Base-by-base conservation (phyloP, 1,140 invertebrate species). In the Polyergus mexicanus region DNA sequence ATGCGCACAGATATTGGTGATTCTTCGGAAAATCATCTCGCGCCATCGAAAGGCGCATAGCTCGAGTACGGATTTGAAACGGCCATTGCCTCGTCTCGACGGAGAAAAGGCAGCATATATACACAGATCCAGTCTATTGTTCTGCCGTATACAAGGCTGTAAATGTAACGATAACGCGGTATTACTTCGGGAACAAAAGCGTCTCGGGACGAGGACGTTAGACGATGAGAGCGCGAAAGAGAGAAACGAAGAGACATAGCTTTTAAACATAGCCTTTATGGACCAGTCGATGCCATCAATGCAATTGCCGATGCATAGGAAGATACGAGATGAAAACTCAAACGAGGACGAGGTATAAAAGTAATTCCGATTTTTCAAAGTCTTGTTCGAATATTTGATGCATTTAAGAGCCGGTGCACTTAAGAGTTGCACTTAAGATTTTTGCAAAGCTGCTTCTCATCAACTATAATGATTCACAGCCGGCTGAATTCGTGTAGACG, bases 211-310 rank as follows among this genome's bases (percentile, higher is more conserved):
- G 62, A 58, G 78, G 51, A 75, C 74, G 80, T 83, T 78, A 65
- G 60, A 84, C 44, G 72, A 65, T 38, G 83, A 80, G 62, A n/a
- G 44, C 51, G 19, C n/a, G 41, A 54, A 28, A 16, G n/a, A 51
- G 13, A 51, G 86, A 74, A 88, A 84, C 66, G 51, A 60, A 63
- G 41, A 56, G 74, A 75, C n/a, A n/a, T n/a, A n/a, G n/a, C 76
- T 56, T 76, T 90, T 76, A 87, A 68, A 71, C 71, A 32, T 3
- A 35, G 41, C 85, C 80, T 91, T 92, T 84, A 87, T 89, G 80
- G 77, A 54, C 19, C 62, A 71, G 69, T 90, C 32, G 32, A 32
- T 32, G 32, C 32, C 86, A 92, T 89, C 85, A 65, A 90, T 88
- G 78, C 88, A 84, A 72, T 72, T 60, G 54, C 25, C 63, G 66